Percentiles rank a stretch among this genome's conserved stretches.
Conservation (phyloP, 2,113 vertebrate genomes). For the Galeopterus variegatus region DNA sequence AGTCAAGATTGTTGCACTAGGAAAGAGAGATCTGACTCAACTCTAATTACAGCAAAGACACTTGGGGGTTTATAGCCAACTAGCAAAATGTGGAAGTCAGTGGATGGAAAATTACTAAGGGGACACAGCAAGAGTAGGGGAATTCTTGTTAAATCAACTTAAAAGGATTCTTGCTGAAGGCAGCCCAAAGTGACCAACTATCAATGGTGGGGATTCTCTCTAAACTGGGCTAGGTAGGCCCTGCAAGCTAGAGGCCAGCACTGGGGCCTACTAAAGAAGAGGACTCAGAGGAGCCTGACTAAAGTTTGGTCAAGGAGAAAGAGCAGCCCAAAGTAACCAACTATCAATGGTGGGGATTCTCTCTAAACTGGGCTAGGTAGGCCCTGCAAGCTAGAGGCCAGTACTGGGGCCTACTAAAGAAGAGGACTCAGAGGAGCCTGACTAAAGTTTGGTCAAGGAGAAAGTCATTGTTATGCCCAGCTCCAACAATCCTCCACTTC, state of each 20-base stretch:
- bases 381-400: not conserved
- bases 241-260: no score
- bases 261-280: no score
- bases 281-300: no score
- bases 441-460: conserved; percentile 1
- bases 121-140: not conserved
- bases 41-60: not conserved
- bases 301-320: no score
- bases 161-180: not conserved
- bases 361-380: no score
- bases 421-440: not conserved
- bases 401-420: not conserved
- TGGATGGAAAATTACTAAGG: not conserved
- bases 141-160: no score
- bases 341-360: not conserved
- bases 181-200: not conserved
- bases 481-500: not conserved
- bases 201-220: not conserved
- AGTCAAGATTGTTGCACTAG: not conserved
- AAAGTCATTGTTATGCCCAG: not conserved
- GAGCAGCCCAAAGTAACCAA: not conserved
- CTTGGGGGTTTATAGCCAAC: not conserved
- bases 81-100: not conserved
- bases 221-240: not conserved
- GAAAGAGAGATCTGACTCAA: not conserved